Percentiles rank a stretch among this genome's conserved stretches.
Evolutionary conservation across 1,140 invertebrate genomes (phyloP).

Genomic region (Trigoniulus corallinus): DNA sequence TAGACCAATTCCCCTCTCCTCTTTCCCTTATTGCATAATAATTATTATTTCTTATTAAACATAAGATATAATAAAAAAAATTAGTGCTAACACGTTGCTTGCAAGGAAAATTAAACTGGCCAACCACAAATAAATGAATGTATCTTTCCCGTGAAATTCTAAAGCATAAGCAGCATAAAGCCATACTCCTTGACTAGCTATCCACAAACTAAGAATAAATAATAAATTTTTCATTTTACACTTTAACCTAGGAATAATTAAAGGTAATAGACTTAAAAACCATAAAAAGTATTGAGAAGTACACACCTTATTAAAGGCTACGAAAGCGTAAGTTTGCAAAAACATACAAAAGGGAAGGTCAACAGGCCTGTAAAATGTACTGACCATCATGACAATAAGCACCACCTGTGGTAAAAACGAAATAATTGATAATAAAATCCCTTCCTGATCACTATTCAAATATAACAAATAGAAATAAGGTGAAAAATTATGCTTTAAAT

Average conservation of each 20-base stretch:
- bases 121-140: conserved; percentile 62
- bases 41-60: no score
- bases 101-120: conserved; percentile 57
- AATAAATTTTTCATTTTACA: conserved; percentile 19
- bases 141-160: conserved; percentile 72
- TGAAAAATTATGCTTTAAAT: conserved; percentile 94
- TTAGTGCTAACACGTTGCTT: conserved; percentile 53
- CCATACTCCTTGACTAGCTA: conserved; percentile 65
- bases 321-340: conserved; percentile 67
- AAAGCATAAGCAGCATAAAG: conserved; percentile 75
- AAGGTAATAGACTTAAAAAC: conserved; percentile 75
- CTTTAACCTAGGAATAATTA: conserved; percentile 37
- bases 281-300: conserved; percentile 98
- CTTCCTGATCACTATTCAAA: conserved; percentile 36
- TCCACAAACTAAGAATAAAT: conserved; percentile 43
- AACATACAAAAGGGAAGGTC: conserved; percentile 70
- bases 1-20: not conserved
- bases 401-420: conserved; percentile 57
- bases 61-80: conserved; percentile 35
- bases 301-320: conserved; percentile 88
- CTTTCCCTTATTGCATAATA: no score
- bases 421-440: conserved; percentile 42
- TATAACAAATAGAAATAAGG: conserved; percentile 89
- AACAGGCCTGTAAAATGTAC: conserved; percentile 37
- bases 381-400: conserved; percentile 48